Base-by-base conservation (phyloP, 2,888 invertebrate genomes). In the Thymelicus acteon region DNA sequence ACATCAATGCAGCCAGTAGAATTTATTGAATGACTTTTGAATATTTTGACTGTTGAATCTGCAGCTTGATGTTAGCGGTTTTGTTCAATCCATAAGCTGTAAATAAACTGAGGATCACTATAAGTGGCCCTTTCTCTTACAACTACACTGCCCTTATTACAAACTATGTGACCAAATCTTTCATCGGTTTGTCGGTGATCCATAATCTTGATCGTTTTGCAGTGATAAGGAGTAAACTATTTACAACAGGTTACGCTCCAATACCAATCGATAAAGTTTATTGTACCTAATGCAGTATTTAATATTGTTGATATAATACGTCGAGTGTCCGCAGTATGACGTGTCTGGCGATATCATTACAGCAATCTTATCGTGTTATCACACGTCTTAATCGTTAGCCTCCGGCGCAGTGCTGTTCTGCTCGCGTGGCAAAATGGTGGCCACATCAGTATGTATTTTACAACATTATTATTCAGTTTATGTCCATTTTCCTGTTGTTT, bases 281-380 rank as follows among this genome's bases (percentile, higher is more conserved):
- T 82, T 85, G 82, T 85, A n/a, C n/a, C n/a, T n/a, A 87, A 85
- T 91, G 92, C 92, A 89, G 92, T 83, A 91, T 85, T 87, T 81
- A 73, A 78, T 90, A 89, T 12, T 10, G 48, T 49, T 13, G 48
- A 48, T 48, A 48, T 10, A 19, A n/a, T 69, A 64, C 64, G 60
- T 64, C 31, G 52, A 70, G 60, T 65, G 82, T 81, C 91, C 91
- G 93, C 93, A 93, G 90, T 92, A 79, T 93, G 93, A 93, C 93
- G 92, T 84, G 85, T 72, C 82, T 77, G 75, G 75, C 74, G 71
- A 73, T 75, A 79, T 86, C 90, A 90, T 92, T 88, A 85, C 76
- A 54, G 67, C 84, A 84, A 87, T 88, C 87, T 89, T 90, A 91
- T 91, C 91, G 68, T 68, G 57, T 58, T 67, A 60, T 69, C 19